phyloP scores from a whole-genome alignment of 2,888 invertebrate species.

The Choristoneura rosaceana region DNA sequence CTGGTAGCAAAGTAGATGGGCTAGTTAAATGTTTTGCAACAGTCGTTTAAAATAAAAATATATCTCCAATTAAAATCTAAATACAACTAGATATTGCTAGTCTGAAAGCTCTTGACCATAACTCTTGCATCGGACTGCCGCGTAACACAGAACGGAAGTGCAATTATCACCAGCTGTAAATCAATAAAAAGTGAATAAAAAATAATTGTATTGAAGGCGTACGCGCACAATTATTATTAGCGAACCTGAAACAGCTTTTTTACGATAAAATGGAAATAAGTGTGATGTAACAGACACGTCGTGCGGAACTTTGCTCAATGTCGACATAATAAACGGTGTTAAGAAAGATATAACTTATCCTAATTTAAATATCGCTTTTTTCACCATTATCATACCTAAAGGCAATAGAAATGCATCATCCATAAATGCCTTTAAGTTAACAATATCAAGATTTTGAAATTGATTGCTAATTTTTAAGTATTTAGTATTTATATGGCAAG shows the following conservation, averaged over 20 bases:
- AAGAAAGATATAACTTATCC: not conserved
- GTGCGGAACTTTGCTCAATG: not conserved
- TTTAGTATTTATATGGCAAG: too few species aligned
- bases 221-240: constrained; percentile 2
- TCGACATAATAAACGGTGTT: not conserved
- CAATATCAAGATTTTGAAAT: too few species aligned
- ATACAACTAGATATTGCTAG: not conserved
- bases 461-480: too few species aligned
- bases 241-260: constrained; percentile 1
- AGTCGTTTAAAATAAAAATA: not conserved
- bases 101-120: not conserved
- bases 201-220: constrained; percentile 10
- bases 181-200: constrained; percentile 25
- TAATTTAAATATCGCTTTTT: not conserved
- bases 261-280: not conserved
- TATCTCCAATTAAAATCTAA: constrained; percentile 2
- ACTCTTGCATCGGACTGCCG: not conserved
- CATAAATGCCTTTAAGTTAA: too few species aligned
- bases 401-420: too few species aligned
- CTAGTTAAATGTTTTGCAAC: not conserved
- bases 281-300: not conserved
- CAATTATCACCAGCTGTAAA: not conserved
- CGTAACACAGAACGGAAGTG: constrained; percentile 11
- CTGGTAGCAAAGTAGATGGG: not conserved
- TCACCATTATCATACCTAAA: too few species aligned